Evolutionary conservation across 2,113 vertebrate species (phyloP).

Genomic region (Cisticola juncidis): DNA sequence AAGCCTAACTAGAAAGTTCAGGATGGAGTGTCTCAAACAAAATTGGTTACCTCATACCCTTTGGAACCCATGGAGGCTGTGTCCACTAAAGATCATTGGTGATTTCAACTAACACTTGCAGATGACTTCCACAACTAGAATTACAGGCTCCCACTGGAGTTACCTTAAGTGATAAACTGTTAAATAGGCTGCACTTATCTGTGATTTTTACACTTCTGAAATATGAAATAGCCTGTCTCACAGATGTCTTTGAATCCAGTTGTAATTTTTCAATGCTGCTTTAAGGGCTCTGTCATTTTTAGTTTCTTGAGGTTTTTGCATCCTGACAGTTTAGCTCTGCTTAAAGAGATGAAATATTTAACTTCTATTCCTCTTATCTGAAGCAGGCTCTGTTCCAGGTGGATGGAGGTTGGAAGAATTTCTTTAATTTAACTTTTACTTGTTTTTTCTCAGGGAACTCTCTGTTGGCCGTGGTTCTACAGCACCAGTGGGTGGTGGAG

Average conservation of each 20-base stretch:
- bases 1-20: not conserved
- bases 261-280: not conserved
- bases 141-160: not conserved
- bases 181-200: not conserved
- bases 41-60: not conserved
- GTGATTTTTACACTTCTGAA: not conserved
- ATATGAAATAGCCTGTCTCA: not conserved
- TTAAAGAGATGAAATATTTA: not conserved
- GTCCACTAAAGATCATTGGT: not conserved
- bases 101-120: not conserved
- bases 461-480: conserved; percentile 94
- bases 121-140: not conserved
- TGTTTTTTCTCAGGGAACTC: conserved; percentile 80
- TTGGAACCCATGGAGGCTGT: not conserved
- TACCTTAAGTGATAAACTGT: not conserved
- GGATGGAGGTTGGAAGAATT: not conserved
- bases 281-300: not conserved
- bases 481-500: conserved; percentile 84
- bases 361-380: not conserved
- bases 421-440: not conserved
- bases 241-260: not conserved
- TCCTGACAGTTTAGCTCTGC: not conserved
- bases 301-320: not conserved
- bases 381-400: not conserved
- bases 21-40: not conserved